Evolutionary conservation across 2,888 invertebrate species (phyloP), one percentile per base, ranked within the genome.

Genomic region (Idaea aversata): DNA sequence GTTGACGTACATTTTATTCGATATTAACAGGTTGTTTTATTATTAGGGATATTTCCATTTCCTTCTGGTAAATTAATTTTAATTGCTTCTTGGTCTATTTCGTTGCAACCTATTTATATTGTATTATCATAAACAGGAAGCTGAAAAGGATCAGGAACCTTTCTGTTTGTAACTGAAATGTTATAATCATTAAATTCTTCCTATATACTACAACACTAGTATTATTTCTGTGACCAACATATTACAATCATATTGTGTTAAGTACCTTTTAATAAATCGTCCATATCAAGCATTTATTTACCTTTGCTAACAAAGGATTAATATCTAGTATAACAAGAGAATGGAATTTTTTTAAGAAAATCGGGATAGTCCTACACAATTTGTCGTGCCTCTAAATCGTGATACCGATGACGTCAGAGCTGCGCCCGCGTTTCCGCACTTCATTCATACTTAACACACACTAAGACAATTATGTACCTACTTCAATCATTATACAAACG

Each of bases 1-100:
- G 74, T 78, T 90, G 87, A 88, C 86, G 84, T 81, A 74, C 63
- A 69, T 66, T 67, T 71, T 74, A 77, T 79, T 76, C 77, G 73
- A 80, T 77, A 78, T 80, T 80, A 70, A 78, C 78, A 70, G 67
- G 69, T 65, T 47, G 6, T 47, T 47, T 47, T 47, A 47, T 47
- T 47, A 47, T 47, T 47, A 47, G 47, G 47, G 47, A 47, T 47
- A 59, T 63, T 65, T 63, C 59, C 35, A 65, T 34, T 65, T 35
- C 34, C 62, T 13, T 62, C 59, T 47, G 47, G 7, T 47, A 10
- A 7, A 13, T 47, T 6, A 47, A 47, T 3, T 47, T 7, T 47
- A 47, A 47, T 47, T 47, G 47, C 35, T 25, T 61, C 61, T 61
- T 61, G 7, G n/a, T 61, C 34, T 35, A 61, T 10, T 35, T 35